Conservation (phyloP, 2,113 vertebrate genomes). For the rabbit (Oryctolagus cuniculus) region DNA sequence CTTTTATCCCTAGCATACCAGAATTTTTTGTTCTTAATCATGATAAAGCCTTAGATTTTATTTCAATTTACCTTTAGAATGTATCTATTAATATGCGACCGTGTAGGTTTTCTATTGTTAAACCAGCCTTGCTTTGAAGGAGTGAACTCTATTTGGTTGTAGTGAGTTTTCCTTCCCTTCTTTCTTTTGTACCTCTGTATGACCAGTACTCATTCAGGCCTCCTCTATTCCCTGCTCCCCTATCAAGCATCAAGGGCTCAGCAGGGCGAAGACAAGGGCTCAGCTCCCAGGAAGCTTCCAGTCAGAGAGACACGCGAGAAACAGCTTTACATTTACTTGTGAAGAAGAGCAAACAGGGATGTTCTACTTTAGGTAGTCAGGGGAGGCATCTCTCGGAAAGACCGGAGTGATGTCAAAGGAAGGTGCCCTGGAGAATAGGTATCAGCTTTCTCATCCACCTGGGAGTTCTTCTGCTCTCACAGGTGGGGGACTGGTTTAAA, state of each 20-base stretch:
- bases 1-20: conserved; percentile 11
- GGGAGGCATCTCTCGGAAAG: background rate
- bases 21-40: conserved; percentile 33
- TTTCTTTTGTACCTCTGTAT: background rate
- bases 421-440: background rate
- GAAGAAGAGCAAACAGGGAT: background rate
- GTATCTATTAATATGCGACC: background rate
- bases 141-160: background rate
- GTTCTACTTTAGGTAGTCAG: background rate
- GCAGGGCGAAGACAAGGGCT: background rate
- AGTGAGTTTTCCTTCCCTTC: background rate
- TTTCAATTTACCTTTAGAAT: conserved; percentile 31
- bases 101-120: background rate
- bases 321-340: background rate
- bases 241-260: background rate
- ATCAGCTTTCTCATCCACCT: background rate
- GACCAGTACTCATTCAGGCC: background rate
- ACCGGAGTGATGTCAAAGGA: background rate
- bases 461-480: background rate
- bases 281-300: background rate
- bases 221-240: background rate
- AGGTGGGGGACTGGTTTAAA: background rate
- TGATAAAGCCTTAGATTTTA: background rate
- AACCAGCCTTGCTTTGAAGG: background rate
- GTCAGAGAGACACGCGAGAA: background rate